Percentiles rank a stretch among this genome's conserved stretches.
Evolutionary conservation across 2,797 vertebrate species (phyloP).

Genomic region (Gastrophryne carolinensis): DNA sequence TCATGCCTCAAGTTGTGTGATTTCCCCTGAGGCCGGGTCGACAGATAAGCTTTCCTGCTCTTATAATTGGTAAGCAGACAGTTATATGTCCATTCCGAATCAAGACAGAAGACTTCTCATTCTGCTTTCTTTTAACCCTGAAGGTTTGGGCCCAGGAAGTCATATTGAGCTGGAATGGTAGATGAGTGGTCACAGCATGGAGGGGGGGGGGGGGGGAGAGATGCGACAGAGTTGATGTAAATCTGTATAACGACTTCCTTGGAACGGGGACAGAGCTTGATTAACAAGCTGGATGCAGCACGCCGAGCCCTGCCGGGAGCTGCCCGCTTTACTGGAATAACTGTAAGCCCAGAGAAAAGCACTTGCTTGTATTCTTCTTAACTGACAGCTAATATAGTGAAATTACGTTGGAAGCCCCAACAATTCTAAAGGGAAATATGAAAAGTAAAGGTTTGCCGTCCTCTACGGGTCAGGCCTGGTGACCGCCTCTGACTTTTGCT

Average conservation of each 20-base stretch:
- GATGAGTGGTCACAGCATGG: background rate
- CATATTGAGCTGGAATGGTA: too few relatives aligned
- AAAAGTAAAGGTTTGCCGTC: too few relatives aligned
- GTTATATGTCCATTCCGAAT: background rate
- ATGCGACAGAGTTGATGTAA: constrained; percentile 38
- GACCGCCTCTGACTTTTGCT: too few relatives aligned
- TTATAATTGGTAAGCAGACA: constrained; percentile 5
- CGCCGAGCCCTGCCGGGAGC: constrained; percentile 6
- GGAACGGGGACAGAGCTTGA: constrained; percentile 35
- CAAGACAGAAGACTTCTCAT: background rate
- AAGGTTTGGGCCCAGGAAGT: background rate
- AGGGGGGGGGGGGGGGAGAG: background rate
- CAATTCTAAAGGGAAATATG: too few relatives aligned
- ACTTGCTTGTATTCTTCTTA: too few relatives aligned
- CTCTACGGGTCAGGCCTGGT: too few relatives aligned
- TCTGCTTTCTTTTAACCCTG: background rate
- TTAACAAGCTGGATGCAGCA: constrained; percentile 26
- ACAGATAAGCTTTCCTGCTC: constrained; percentile 13
- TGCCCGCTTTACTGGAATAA: background rate
- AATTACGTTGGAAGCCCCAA: too few relatives aligned
- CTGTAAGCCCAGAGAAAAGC: too few relatives aligned
- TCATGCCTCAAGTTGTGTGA: constrained; percentile 12
- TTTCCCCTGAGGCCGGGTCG: constrained; percentile 22
- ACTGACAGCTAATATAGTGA: too few relatives aligned
- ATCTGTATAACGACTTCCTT: constrained; percentile 44